A percentile compares a stretch with the other conserved stretches of the same genome.
Conservation (phyloP, 2,888 invertebrate genomes). For the Nowickia ferox region DNA sequence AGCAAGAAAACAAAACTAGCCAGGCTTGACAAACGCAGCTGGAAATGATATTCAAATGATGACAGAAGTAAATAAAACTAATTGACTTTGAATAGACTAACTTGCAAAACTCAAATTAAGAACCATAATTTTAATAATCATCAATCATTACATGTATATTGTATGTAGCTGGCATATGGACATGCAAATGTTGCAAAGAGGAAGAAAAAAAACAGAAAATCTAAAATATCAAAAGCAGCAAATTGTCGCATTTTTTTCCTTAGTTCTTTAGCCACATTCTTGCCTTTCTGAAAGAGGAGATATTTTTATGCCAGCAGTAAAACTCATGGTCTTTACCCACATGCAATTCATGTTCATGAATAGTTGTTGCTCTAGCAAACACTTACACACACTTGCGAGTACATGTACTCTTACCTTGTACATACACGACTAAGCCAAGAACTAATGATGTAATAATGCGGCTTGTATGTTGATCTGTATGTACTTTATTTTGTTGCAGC, state of each 20-base stretch:
- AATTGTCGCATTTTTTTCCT: constrained; percentile 62
- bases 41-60: constrained; percentile 54
- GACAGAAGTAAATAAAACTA: constrained; percentile 20
- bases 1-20: constrained; percentile 27
- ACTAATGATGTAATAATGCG: constrained; percentile 67
- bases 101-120: constrained; percentile 31
- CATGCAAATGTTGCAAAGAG: constrained; percentile 12
- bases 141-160: constrained; percentile 59
- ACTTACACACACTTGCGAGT: constrained; percentile 1
- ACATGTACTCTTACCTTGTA: not conserved
- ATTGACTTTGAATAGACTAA: constrained; percentile 4
- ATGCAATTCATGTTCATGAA: constrained; percentile 36
- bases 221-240: constrained; percentile 23
- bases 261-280: constrained; percentile 51
- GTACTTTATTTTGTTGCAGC: constrained; percentile 40
- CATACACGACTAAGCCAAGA: constrained; percentile 13
- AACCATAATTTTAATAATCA: constrained; percentile 68
- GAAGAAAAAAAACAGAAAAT: constrained; percentile 10
- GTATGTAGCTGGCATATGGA: constrained; percentile 23
- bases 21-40: constrained; percentile 51
- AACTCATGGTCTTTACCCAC: constrained; percentile 50
- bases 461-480: constrained; percentile 23
- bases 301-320: constrained; percentile 25
- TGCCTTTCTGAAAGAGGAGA: constrained; percentile 2
- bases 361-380: no score